Percentiles rank a stretch among this genome's conserved stretches.
These are phyloP conservation scores for Pharmacophagus antenor DNA, from an alignment of 2,888 invertebrate genomes.

Conservation along the genomic window DNA sequence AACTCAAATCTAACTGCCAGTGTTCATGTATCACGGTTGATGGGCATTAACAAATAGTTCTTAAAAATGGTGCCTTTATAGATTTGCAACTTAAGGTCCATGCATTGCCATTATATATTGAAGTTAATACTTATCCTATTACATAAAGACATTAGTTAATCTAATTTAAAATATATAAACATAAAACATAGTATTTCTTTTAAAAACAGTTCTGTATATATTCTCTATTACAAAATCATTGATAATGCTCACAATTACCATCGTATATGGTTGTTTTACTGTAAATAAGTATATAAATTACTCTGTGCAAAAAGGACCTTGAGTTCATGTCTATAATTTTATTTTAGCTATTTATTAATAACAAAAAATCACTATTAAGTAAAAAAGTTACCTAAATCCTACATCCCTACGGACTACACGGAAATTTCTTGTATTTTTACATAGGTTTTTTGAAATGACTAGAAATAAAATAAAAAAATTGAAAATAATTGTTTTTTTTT, in stretches of 20 bases:
- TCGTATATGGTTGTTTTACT: neutral
- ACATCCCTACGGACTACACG: neutral
- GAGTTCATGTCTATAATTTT: neutral
- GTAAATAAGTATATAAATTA: neutral
- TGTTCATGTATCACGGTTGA: neutral
- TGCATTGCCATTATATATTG: neutral
- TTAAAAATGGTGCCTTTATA: neutral
- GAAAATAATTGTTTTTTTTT: conserved; percentile 1
- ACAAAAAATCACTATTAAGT: neutral
- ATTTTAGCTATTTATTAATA: neutral
- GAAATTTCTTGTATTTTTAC: conserved; percentile 1
- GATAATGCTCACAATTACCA: neutral
- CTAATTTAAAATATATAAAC: no score
- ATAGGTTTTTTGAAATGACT: neutral
- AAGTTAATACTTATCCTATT: no score
- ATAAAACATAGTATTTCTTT: neutral
- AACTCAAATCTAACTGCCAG: conserved; percentile 1
- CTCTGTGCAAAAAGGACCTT: neutral
- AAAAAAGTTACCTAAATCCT: neutral
- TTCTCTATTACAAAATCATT: no score
- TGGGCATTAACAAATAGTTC: neutral
- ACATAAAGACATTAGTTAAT: no score
- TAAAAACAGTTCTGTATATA: neutral
- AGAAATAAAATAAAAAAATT: conserved; percentile 1
- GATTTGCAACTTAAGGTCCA: neutral